phyloP scores from a whole-genome alignment of 1,140 invertebrate species.

The Probaryconus sp. region DNA sequence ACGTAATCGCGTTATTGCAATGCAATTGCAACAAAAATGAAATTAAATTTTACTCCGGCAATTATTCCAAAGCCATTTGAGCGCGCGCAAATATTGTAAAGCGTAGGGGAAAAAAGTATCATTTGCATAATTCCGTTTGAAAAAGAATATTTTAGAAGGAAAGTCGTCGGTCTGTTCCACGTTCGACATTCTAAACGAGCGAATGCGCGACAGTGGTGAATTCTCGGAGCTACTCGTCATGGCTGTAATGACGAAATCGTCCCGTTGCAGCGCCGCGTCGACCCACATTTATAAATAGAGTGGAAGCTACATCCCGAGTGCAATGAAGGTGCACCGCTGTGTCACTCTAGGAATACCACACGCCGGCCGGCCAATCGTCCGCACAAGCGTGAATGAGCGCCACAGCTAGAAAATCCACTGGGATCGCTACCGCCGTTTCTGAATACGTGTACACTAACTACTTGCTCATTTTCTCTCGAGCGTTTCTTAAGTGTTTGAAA shows the following conservation, averaged over 20 bases:
- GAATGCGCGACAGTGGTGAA: conserved; percentile 41
- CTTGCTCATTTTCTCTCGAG: conserved; percentile 27
- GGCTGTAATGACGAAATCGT: conserved; percentile 72
- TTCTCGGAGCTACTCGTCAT: conserved; percentile 61
- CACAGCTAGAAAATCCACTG: conserved; percentile 38
- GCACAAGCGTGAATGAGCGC: conserved; percentile 64
- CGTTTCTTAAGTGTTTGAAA: conserved; percentile 30
- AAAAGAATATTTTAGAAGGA: conserved; percentile 23
- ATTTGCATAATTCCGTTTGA: conserved; percentile 19
- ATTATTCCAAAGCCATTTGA: too few relatives aligned
- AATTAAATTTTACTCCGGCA: too few relatives aligned
- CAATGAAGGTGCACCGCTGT: conserved; percentile 66
- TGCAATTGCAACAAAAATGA: neutral
- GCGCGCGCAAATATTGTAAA: too few relatives aligned
- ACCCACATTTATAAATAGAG: conserved; percentile 75
- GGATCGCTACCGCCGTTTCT: conserved; percentile 24
- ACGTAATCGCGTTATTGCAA: too few relatives aligned
- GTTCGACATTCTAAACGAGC: conserved; percentile 35
- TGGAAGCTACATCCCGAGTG: conserved; percentile 66
- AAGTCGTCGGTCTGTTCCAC: conserved; percentile 24
- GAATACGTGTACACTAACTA: conserved; percentile 34
- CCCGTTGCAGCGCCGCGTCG: conserved; percentile 65
- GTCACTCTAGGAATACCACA: conserved; percentile 69
- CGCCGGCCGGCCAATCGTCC: conserved; percentile 67
- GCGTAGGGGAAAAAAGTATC: neutral